Percentiles rank a stretch among this genome's conserved stretches.
Evolutionary conservation across 2,113 vertebrate genomes (phyloP).

Genomic region (Hemiprocne comata): DNA sequence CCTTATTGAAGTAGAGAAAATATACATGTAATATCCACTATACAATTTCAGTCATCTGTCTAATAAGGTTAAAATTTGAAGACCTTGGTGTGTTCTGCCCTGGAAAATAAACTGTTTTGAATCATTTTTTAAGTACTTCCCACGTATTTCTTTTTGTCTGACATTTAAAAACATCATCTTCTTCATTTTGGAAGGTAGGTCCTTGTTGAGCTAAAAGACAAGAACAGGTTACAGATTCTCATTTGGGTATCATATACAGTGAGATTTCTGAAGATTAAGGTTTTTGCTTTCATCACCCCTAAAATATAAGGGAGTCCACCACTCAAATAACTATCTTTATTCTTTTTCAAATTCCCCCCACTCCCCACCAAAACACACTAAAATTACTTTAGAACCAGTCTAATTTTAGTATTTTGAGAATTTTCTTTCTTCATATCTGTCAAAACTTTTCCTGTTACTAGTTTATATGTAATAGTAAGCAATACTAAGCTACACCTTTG

Average conservation of each 20-base stretch:
- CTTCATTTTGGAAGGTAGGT: neutral
- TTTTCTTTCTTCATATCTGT: neutral
- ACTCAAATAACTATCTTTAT: neutral
- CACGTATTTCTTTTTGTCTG: neutral
- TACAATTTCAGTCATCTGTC: neutral
- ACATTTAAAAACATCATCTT: neutral
- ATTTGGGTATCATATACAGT: neutral
- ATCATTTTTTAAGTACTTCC: neutral
- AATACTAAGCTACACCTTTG: neutral
- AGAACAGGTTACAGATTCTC: neutral
- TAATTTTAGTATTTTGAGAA: neutral
- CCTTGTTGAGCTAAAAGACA: neutral
- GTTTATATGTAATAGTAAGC: neutral
- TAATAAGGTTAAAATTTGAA: neutral
- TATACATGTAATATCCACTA: neutral
- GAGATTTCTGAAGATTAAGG: neutral
- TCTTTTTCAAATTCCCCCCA: neutral
- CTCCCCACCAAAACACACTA: fast-evolving
- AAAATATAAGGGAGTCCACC: neutral
- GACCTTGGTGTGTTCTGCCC: neutral
- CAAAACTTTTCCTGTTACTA: neutral
- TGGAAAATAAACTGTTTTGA: neutral
- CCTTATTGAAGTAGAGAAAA: neutral
- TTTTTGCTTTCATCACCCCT: neutral
- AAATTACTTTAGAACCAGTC: neutral